Conservation (phyloP, 2,888 invertebrate species). For the Megalurothrips usitatus region DNA sequence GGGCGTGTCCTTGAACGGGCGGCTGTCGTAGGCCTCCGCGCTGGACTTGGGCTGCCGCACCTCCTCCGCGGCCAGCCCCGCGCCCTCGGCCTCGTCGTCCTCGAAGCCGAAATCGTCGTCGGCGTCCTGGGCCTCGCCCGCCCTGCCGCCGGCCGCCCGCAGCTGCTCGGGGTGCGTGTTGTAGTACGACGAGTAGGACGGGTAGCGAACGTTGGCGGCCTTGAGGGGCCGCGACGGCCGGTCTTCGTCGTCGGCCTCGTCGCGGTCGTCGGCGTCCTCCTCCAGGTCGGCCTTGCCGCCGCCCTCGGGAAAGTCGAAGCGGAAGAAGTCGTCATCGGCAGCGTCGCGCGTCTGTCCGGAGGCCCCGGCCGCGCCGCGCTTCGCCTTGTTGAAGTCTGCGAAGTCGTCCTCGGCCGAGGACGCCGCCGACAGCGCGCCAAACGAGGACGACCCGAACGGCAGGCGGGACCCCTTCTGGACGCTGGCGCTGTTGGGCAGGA, state of each 20-base stretch:
- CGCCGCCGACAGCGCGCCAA: background rate
- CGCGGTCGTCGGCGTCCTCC: background rate
- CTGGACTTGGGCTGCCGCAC: background rate
- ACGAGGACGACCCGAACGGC: background rate
- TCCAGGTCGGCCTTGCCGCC: slow-evolving; percentile 9
- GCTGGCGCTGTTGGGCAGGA: background rate
- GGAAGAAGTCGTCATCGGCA: slow-evolving; percentile 9
- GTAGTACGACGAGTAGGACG: slow-evolving; percentile 13
- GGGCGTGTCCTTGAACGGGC: background rate
- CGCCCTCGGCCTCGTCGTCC: background rate
- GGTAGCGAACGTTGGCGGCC: background rate
- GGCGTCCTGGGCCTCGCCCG: background rate
- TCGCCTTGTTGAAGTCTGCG: background rate
- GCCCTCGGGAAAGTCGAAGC: background rate
- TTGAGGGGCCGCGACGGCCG: background rate
- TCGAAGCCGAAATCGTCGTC: slow-evolving; percentile 13
- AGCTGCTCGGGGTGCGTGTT: slow-evolving; percentile 15
- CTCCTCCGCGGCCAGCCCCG: background rate
- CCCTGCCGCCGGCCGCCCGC: background rate
- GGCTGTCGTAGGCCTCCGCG: slow-evolving; percentile 13
- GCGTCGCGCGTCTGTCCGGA: background rate
- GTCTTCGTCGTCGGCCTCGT: slow-evolving; percentile 8
- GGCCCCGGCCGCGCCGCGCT: background rate
- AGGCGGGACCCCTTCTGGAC: background rate
- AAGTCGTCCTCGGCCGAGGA: slow-evolving; percentile 2